Conservation (phyloP, 2,797 vertebrate genomes). For the Coregonus suidteri region DNA sequence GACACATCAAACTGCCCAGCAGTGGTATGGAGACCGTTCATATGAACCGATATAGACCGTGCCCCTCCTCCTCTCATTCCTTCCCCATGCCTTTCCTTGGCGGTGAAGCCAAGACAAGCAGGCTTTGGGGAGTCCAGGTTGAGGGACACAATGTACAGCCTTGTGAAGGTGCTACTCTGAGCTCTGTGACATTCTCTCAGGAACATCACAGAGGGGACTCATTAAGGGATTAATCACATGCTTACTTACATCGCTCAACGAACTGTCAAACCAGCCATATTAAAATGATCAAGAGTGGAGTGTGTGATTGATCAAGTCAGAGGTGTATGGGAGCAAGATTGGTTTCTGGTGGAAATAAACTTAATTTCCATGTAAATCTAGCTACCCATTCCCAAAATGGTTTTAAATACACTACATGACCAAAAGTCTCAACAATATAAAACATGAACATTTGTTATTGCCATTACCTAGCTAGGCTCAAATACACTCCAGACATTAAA, state of each 20-base stretch:
- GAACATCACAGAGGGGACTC: background rate
- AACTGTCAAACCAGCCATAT: background rate
- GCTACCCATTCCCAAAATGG: too few species aligned
- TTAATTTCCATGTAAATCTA: too few species aligned
- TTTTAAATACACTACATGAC: too few species aligned
- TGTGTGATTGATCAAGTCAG: background rate
- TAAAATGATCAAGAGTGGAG: background rate
- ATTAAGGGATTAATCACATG: background rate
- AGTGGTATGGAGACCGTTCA: slow-evolving; percentile 40
- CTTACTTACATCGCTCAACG: background rate
- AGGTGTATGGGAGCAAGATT: background rate
- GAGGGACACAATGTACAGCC: background rate
- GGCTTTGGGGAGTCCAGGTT: slow-evolving; percentile 12
- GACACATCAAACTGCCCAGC: slow-evolving; percentile 44
- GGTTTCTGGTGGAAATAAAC: background rate
- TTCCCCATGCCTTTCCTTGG: slow-evolving; percentile 31
- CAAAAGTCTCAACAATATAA: background rate
- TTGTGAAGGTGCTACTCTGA: background rate
- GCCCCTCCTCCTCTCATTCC: slow-evolving; percentile 20
- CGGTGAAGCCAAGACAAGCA: slow-evolving; percentile 24
- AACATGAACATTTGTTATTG: too few species aligned
- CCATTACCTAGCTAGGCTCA: too few species aligned
- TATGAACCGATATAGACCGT: slow-evolving; percentile 53
- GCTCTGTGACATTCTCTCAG: background rate
- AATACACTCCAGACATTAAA: too few species aligned